Evolutionary conservation across 2,888 invertebrate genomes (phyloP), one percentile per base, ranked within the genome.

Genomic region (Hylaea fasciaria): DNA sequence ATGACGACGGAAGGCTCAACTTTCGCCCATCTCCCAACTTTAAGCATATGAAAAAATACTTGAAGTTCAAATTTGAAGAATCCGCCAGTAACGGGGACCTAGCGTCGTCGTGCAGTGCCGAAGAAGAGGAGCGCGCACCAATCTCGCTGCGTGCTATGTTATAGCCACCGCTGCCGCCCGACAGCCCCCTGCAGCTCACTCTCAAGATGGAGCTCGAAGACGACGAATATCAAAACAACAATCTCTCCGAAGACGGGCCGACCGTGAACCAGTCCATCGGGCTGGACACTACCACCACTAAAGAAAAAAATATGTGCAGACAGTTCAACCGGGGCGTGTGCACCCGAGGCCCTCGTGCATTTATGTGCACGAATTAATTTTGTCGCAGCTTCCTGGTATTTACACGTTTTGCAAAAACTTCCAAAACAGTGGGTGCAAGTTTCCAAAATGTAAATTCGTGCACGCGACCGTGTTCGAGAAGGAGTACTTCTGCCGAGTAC

Each of bases 401-500:
- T 86, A 83, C 39, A 86, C 82, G 4, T 90, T 90, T 57, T 90
- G 90, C 50, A 77, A 76, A 29, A 82, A 89, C 37, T 89, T 75
- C 45, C 89, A 88, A 51, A 89, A 89, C 39, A 57, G 71, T 0
- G 70, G 71, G 0, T 89, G 89, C 50, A 80, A 68, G 0, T 71
- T 68, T 32, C 73, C 80, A 0, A 74, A 78, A n/a, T 89, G 89
- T 62, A 85, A 77, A 64, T 89, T 82, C 64, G 86, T 86, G 0
- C 89, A 88, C 62, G 89, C 88, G 0, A 73, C 81, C 0, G 83
- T 89, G 0, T 87, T 86, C 66, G 87, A 89, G 55, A 86, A 88
- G 39, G 84, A 85, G 37, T 63, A 76, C 14, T 89, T 82, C 54
- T 86, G 78, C 39, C 0, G 86, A 82, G 0, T 70, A 64, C 35